These are phyloP conservation scores for Agrilus cyanescens DNA, from an alignment of 2,888 invertebrate species.

Conservation along the genomic window DNA sequence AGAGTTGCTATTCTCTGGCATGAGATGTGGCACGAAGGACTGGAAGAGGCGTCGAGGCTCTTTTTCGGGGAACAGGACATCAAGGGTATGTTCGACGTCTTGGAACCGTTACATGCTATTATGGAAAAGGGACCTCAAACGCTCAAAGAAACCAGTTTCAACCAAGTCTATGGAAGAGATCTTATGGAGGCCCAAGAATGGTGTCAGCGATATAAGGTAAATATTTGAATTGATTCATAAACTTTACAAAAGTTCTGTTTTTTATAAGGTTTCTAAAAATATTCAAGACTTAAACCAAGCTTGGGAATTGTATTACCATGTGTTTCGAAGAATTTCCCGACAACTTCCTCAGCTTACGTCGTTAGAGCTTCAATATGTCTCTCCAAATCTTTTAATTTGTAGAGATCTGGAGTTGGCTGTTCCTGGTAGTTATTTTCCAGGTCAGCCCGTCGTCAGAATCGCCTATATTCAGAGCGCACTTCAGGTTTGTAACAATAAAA, in stretches of 20 bases:
- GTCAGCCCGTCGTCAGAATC: constrained; percentile 78
- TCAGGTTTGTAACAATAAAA: constrained; percentile 45
- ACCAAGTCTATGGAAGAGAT: constrained; percentile 91
- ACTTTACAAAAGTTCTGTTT: neutral
- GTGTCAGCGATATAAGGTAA: constrained; percentile 77
- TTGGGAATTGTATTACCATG: constrained; percentile 99
- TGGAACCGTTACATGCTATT: constrained; percentile 91
- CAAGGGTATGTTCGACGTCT: constrained; percentile 89
- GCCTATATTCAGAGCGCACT: constrained; percentile 82
- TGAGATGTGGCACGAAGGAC: constrained; percentile 97
- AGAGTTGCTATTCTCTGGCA: constrained; percentile 98
- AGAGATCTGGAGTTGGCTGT: constrained; percentile 92
- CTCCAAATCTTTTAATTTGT: constrained; percentile 79
- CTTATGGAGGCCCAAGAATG: constrained; percentile 90
- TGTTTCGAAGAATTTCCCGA: constrained; percentile 90
- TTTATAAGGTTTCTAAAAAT: constrained; percentile 60
- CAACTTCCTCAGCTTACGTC: constrained; percentile 88
- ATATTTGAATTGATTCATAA: constrained; percentile 1
- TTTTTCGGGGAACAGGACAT: constrained; percentile 96
- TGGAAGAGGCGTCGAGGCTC: constrained; percentile 84
- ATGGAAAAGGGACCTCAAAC: constrained; percentile 91
- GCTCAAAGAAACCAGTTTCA: constrained; percentile 92
- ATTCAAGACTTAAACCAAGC: constrained; percentile 92
- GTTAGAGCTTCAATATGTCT: constrained; percentile 88
- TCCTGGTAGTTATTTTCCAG: constrained; percentile 94